Evolutionary conservation across 2,888 invertebrate genomes (phyloP), one percentile per base, ranked within the genome.

Genomic region (Helleia helle): DNA sequence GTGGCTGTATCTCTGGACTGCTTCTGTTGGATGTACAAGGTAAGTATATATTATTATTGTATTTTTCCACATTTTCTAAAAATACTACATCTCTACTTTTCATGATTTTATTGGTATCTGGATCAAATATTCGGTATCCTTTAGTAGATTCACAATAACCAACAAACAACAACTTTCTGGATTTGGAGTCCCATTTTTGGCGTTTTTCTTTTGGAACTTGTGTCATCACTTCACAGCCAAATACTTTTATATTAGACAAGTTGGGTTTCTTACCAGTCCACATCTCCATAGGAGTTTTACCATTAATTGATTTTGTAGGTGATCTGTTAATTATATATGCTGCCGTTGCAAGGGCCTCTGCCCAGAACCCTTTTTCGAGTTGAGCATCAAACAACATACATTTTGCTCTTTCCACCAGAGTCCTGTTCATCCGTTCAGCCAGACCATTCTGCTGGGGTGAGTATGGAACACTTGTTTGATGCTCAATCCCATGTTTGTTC

Each of bases 401-500:
- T 6, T 29, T 29, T 3, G 29, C 29, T 29, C 29, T 29, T 12
- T 29, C 29, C 8, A 29, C 29, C 8, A 29, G 12, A 13, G 29
- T 29, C 6, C 29, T 3, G 6, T 29, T 29, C 29, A 29, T 29
- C 6, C 29, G 9, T 12, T 29, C 29, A 2, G 50, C 46, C 0
- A 52, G 50, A 0, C 29, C 29, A 12, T 29, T 29, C 29, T 29
- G 29, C 29, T 29, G 29, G 9, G 18, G 18, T 4, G 18, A 18
- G 18, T 18, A 18, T 6, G 18, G 18, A 18, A 5, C 27, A 3
- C 9, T 27, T 4, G 49, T 49, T 36, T 58, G 50, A 38, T 60
- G 56, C 1, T 17, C 25, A 7, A 65, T 66, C 2, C 62, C 65
- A 41, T 48, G 13, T 3, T 39, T 30, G 5, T 6, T 22, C 6